These are phyloP conservation scores for Aethina tumida DNA, from an alignment of 1,140 invertebrate genomes.

Conservation along the genomic window DNA sequence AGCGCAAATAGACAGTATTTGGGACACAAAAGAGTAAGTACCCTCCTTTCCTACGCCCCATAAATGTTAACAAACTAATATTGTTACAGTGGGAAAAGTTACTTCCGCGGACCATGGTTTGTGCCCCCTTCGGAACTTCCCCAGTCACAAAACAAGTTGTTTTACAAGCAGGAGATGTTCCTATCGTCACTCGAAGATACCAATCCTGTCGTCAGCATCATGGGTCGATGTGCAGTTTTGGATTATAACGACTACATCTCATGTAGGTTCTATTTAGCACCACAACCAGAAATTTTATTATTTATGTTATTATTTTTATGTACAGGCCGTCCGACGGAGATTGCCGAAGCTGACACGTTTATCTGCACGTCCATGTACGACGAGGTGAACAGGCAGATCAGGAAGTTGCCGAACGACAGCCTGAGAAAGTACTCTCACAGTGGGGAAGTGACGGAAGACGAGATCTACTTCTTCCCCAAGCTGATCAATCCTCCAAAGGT, in stretches of 20 bases:
- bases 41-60: conserved; percentile 1
- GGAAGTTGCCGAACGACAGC: conserved; percentile 58
- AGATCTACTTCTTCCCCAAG: conserved; percentile 82
- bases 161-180: conserved; percentile 93
- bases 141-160: conserved; percentile 62
- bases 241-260: conserved; percentile 86
- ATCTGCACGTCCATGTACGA: conserved; percentile 92
- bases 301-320: conserved; percentile 15
- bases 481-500: conserved; percentile 66
- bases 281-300: background rate
- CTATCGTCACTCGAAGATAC: conserved; percentile 85
- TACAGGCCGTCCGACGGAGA: conserved; percentile 85
- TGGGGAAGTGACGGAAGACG: conserved; percentile 78
- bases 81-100: conserved; percentile 67
- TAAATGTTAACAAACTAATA: conserved; percentile 3
- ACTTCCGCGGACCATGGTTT: conserved; percentile 89
- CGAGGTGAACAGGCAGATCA: conserved; percentile 71
- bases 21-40: conserved; percentile 75
- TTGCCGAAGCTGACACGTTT: conserved; percentile 84
- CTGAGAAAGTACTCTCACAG: conserved; percentile 77
- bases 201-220: conserved; percentile 80
- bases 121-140: conserved; percentile 79
- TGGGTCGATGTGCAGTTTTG: conserved; percentile 84
- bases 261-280: conserved; percentile 49
- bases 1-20: conserved; percentile 89